Percentiles rank a stretch among this genome's conserved stretches.
These are phyloP conservation scores for Trissoscelio sp. DNA, from an alignment of 2,888 invertebrate species.

Conservation along the genomic window DNA sequence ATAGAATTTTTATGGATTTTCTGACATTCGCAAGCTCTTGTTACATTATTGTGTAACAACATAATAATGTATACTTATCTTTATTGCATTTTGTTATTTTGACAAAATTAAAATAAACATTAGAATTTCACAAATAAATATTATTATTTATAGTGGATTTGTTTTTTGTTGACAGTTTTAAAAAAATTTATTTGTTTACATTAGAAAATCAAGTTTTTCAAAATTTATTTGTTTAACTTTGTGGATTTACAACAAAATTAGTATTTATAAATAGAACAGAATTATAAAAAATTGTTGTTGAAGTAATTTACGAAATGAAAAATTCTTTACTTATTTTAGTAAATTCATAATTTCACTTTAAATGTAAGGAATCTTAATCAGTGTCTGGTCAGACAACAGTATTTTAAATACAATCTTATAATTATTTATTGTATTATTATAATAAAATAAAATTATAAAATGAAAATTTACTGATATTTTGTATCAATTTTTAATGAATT, in stretches of 20 bases:
- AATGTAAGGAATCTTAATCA: slow-evolving; percentile 35
- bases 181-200: too few relatives aligned
- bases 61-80: neutral
- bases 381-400: slow-evolving; percentile 26
- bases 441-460: neutral
- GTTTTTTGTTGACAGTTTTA: too few relatives aligned
- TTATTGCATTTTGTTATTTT: neutral
- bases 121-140: too few relatives aligned
- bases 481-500: too few relatives aligned
- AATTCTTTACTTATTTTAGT: neutral
- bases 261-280: too few relatives aligned
- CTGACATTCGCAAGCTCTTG: neutral
- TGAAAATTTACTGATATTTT: too few relatives aligned
- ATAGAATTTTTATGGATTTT: neutral
- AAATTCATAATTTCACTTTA: neutral
- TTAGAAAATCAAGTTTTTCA: too few relatives aligned
- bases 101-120: too few relatives aligned
- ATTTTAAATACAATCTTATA: neutral
- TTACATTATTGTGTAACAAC: neutral
- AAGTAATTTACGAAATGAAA: neutral
- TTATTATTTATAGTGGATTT: too few relatives aligned
- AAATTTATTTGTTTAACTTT: too few relatives aligned
- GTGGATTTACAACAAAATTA: too few relatives aligned
- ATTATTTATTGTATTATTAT: too few relatives aligned
- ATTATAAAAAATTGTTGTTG: neutral